A percentile compares a stretch with the other conserved stretches of the same genome.
Conservation (phyloP, 2,113 vertebrate species). For the Melanostigma gelatinosum region DNA sequence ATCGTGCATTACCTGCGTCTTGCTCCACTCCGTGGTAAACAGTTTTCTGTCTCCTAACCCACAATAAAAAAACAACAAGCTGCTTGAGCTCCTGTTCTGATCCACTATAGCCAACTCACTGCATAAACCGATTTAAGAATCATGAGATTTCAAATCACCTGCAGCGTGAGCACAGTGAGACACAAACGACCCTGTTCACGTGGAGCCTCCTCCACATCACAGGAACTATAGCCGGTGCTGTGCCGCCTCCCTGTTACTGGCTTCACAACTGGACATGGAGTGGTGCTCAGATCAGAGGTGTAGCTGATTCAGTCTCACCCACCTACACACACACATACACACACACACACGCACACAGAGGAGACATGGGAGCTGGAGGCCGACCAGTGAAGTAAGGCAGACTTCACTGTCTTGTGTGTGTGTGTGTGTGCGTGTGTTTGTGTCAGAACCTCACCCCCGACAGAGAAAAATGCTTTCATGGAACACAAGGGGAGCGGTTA, state of each 20-base stretch:
- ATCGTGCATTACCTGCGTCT: neutral
- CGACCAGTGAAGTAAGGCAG: constrained; percentile 36
- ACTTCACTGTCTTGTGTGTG: constrained; percentile 40
- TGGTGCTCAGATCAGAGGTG: constrained; percentile 37
- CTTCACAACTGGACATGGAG: constrained; percentile 21
- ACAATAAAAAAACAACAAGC: constrained; percentile 50
- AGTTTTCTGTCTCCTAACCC: constrained; percentile 25
- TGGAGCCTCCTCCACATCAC: constrained; percentile 4
- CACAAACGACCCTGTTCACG: constrained; percentile 42
- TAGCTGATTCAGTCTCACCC: constrained; percentile 51
- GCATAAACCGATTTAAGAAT: constrained; percentile 65
- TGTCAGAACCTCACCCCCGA: constrained; percentile 23
- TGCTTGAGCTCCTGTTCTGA: constrained; percentile 49
- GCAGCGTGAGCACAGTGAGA: constrained; percentile 20
- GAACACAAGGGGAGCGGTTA: constrained; percentile 15
- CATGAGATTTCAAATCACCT: constrained; percentile 60
- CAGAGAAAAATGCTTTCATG: constrained; percentile 48
- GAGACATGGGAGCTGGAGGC: constrained; percentile 29
- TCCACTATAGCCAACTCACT: constrained; percentile 38
- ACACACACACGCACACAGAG: constrained; percentile 16
- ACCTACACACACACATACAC: constrained; percentile 8
- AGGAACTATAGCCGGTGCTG: constrained; percentile 4
- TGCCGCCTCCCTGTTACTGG: neutral
- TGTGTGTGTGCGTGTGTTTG: neutral
- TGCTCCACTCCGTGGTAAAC: constrained; percentile 18